Evolutionary conservation across 1,140 invertebrate genomes (phyloP).

Genomic region (Batillaria attramentaria): DNA sequence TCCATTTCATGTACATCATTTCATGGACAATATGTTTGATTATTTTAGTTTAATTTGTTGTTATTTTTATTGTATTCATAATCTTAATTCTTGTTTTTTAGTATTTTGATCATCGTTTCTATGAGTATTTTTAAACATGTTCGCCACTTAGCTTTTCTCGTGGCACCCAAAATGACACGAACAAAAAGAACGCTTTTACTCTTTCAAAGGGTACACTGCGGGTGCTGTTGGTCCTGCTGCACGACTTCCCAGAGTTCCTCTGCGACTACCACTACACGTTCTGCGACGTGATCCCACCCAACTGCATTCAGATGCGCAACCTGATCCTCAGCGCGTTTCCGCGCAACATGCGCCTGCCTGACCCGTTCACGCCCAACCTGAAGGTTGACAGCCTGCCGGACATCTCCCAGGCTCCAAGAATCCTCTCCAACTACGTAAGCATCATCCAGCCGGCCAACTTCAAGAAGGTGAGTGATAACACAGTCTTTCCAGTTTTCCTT

Average conservation of each 20-base stretch:
- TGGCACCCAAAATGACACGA: no score
- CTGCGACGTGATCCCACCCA: constrained; percentile 98
- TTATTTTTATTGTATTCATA: no score
- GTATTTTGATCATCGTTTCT: neutral
- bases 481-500: no score
- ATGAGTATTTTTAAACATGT: no score
- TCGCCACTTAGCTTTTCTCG: no score
- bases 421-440: constrained; percentile 90
- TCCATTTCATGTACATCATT: no score
- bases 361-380: constrained; percentile 95
- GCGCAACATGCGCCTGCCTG: constrained; percentile 96
- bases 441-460: constrained; percentile 90
- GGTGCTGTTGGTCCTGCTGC: constrained; percentile 94
- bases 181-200: no score
- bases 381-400: constrained; percentile 91
- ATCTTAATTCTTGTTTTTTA: no score
- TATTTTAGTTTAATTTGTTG: no score
- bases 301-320: constrained; percentile 99
- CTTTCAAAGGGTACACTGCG: constrained; percentile 86
- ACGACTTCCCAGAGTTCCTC: constrained; percentile 99
- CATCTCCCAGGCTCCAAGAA: constrained; percentile 85
- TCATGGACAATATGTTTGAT: neutral
- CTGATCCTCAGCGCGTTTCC: constrained; percentile 98
- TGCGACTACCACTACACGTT: constrained; percentile 99
- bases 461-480: constrained; percentile 80